Base-by-base conservation (phyloP, 2,888 invertebrate genomes). In the Pemphredon lugubris region DNA sequence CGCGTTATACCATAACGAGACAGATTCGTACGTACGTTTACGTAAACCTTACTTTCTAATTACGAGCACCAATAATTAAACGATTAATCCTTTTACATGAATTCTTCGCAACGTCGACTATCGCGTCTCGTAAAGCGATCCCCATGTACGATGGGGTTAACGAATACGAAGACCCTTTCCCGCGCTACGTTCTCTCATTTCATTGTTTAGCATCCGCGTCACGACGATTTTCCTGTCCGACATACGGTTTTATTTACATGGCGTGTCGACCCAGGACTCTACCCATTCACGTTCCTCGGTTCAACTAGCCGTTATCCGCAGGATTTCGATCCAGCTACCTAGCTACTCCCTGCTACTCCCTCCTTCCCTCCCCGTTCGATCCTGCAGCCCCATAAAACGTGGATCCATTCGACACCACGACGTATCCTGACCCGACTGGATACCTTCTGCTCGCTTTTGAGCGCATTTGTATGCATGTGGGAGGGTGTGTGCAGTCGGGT, bases 241-340 rank as follows among this genome's bases (percentile, higher is more conserved):
- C 47, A 18, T 9, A 37, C 37, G 47, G 53, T 69, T 73, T 64
- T 64, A 74, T 73, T 61, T 44, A 53, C 60, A 65, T 53, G 21
- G n/a, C 39, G 44, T 34, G 44, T 47, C 50, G 53, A 44, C 42
- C 23, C 39, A 37, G 18, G 40, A 18, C 53, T 53, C 45, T 11
- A 57, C 11, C 44, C 26, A 67, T 53, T 42, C 60, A 40, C 60
- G 26, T 34, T 16, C 14, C n/a, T 13, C 26, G 48, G 50, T 68
- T 63, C 40, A 57, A 57, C 63, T 69, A 68, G 59, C 32, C 42
- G 55, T 60, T 73, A 74, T 67, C 73, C 55, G 57, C 26, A 23
- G 68, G 73, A 73, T 69, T 68, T 74, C 60, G 53, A 74, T 60
- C 39, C 45, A 14, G 39, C 48, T 26, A 48, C 32, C 44, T 13